These are phyloP conservation scores for Chironex yamaguchii DNA, from an alignment of 30 jellyfish, hydroid and myxozoan species.

Conservation along the genomic window DNA sequence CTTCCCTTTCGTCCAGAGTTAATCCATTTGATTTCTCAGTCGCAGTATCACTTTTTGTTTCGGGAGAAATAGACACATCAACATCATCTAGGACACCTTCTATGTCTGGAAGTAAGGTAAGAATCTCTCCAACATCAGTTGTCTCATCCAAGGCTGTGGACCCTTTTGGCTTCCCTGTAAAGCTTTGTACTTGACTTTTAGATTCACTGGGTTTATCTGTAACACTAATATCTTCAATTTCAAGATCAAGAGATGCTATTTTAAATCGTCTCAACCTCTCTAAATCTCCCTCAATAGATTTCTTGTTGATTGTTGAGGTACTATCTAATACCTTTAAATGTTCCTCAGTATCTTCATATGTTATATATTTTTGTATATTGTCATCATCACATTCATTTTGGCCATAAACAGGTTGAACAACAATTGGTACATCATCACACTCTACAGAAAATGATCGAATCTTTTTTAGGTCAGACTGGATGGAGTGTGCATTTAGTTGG, in stretches of 20 bases:
- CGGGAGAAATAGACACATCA: too few species aligned
- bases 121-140: constrained; percentile 19
- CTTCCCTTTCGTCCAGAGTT: too few species aligned
- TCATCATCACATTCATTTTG: constrained; percentile 41
- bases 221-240: neutral
- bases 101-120: neutral
- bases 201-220: neutral
- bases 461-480: constrained; percentile 59
- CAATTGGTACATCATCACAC: constrained; percentile 12
- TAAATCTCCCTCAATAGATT: constrained; percentile 61
- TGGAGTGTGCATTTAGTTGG: constrained; percentile 53
- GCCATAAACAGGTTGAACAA: neutral
- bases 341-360: constrained; percentile 70
- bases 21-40: too few species aligned
- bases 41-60: too few species aligned
- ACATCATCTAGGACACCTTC: too few species aligned
- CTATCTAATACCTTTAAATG: constrained; percentile 73
- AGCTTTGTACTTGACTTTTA: neutral
- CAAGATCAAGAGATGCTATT: constrained; percentile 53
- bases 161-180: neutral
- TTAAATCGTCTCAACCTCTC: constrained; percentile 58
- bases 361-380: constrained; percentile 35
- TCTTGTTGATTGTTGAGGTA: constrained; percentile 55
- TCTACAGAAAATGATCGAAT: constrained; percentile 33
- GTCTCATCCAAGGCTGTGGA: constrained; percentile 66